These are phyloP conservation scores for Pantherophis alleghaniensis DNA, from an alignment of 2,797 vertebrate species.

Conservation along the genomic window DNA sequence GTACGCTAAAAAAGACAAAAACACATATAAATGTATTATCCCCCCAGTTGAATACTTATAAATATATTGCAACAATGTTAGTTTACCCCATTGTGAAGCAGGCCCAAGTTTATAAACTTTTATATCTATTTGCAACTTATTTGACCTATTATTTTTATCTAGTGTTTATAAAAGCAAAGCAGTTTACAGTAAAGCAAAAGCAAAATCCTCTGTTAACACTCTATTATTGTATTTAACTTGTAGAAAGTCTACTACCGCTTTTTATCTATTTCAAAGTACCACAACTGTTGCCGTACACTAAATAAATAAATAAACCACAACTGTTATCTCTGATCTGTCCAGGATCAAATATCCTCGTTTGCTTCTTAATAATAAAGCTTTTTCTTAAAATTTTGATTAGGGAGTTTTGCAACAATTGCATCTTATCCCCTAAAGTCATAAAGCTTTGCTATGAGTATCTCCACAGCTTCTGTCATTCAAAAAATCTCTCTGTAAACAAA, in stretches of 20 bases:
- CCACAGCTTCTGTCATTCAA: background rate
- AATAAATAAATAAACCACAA: too few relatives aligned
- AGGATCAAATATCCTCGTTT: too few relatives aligned
- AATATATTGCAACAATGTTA: background rate
- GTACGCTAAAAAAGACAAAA: too few relatives aligned
- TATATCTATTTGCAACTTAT: background rate
- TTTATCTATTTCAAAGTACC: too few relatives aligned
- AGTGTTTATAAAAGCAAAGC: background rate
- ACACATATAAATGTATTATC: background rate
- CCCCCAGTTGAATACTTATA: background rate
- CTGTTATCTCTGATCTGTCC: too few relatives aligned
- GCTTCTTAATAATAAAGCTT: background rate
- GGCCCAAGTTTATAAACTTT: background rate
- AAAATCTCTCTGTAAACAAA: background rate
- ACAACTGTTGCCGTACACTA: too few relatives aligned
- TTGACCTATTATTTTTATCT: background rate
- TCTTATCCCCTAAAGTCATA: background rate
- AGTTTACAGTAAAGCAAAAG: too few relatives aligned
- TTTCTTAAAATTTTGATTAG: background rate
- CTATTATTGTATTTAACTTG: background rate
- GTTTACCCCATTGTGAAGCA: background rate
- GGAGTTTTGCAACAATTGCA: too few relatives aligned
- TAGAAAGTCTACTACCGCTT: too few relatives aligned
- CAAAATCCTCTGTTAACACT: background rate
- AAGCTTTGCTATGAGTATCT: background rate